Base-by-base conservation (phyloP, 2,888 invertebrate species). In the Hofmannophila pseudospretella region DNA sequence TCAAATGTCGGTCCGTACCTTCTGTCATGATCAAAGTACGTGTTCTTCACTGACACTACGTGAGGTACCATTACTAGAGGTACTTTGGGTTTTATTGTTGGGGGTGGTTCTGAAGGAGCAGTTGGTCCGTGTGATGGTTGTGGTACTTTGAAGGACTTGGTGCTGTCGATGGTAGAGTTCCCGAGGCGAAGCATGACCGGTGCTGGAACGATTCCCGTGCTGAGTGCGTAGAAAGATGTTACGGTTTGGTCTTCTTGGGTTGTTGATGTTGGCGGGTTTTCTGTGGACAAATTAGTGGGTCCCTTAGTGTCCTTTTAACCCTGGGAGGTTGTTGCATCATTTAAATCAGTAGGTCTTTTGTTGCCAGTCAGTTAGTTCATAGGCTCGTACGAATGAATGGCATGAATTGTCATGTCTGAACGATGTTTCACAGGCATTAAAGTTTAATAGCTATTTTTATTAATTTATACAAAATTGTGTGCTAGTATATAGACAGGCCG, bases 1-100 rank as follows among this genome's bases (percentile, higher is more conserved):
- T 93, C 93, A 57, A 93, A 93, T 50, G 91, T 92, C 19, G 93
- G 93, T 20, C 93, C 93, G 73, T 92, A 92, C 56, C 90, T 90
- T 37, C 84, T 63, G 36, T 87, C 87, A 30, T 88, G 87, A 34
- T 88, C 86, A 25, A 86, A 82, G 41, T 86, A 82, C 0, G 76
- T 82, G 29, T 84, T 82, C 58, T 81, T 81, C 0, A 68, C 63
- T 7, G 74, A 61, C 3, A 85, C 67, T 5, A 85, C 79, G 41
- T 85, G 79, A 0, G 85, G 85, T 7, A 78, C 51, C 5, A 73
- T 56, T 5, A 71, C 72, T 16, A n/a, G n/a, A 5, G 25, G 25
- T 25, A 64, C 51, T 38, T 69, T 60, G 2, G 48, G 38, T 32
- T 42, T 41, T 1, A 30, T 36, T 0, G 49, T 46, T 13, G 31